Evolutionary conservation across 1,140 invertebrate genomes (phyloP).

Genomic region (Drosophila equinoxialis): DNA sequence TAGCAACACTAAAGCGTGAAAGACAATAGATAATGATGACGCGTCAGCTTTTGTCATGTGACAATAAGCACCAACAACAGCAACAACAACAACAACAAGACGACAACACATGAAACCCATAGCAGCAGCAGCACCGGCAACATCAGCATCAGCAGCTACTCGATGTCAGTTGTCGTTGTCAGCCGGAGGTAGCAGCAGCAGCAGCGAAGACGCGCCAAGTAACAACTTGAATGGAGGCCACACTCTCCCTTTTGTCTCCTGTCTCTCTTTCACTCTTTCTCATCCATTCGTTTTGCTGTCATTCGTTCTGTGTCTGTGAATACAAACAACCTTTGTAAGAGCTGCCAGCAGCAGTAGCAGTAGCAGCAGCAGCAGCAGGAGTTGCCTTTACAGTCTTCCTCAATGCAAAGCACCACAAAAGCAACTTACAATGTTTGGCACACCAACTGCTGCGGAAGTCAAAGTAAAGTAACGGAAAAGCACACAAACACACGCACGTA

Average conservation of each 20-base stretch:
- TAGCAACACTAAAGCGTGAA: constrained; percentile 34
- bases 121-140: neutral
- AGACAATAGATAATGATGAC: constrained; percentile 76
- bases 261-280: neutral
- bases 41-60: constrained; percentile 71
- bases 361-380: constrained; percentile 5
- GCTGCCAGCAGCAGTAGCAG: constrained; percentile 19
- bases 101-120: constrained; percentile 1
- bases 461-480: constrained; percentile 72
- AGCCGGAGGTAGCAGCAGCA: constrained; percentile 17
- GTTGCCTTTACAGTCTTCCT: constrained; percentile 38
- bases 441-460: constrained; percentile 60
- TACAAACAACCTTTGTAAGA: constrained; percentile 31
- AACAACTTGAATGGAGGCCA: constrained; percentile 54
- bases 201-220: constrained; percentile 56
- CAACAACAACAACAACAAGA: constrained; percentile 24
- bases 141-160: constrained; percentile 47
- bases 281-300: constrained; percentile 25
- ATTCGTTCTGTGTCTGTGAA: neutral
- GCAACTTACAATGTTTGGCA: constrained; percentile 26
- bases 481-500: constrained; percentile 39
- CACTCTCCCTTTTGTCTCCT: neutral
- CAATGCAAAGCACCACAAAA: constrained; percentile 44
- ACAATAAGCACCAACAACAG: constrained; percentile 57
- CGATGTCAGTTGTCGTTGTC: constrained; percentile 65